Percentiles rank a stretch among this genome's conserved stretches.
Conservation (phyloP, 2,888 invertebrate species). For the Agrilus biguttatus region DNA sequence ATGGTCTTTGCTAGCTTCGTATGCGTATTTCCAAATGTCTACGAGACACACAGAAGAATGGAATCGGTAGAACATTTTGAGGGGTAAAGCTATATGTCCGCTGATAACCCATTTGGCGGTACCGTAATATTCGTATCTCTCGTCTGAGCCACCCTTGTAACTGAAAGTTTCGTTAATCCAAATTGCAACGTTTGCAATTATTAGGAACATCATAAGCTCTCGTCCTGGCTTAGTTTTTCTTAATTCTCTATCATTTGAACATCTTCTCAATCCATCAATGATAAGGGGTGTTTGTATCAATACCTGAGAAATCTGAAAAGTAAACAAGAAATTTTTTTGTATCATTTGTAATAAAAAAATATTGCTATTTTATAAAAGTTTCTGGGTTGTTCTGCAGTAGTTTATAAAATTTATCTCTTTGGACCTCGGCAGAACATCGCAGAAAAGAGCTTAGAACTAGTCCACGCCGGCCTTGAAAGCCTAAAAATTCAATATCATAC, state of each 20-base stretch:
- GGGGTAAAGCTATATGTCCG: conserved; percentile 55
- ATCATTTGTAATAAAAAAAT: no score
- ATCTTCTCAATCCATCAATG: conserved; percentile 58
- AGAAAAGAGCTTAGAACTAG: no score
- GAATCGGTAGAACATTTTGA: conserved; percentile 66
- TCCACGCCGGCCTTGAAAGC: no score
- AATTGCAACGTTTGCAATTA: conserved; percentile 61
- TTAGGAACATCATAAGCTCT: conserved; percentile 60
- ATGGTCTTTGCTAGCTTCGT: conserved; percentile 33
- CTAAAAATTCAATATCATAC: no score
- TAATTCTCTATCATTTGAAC: conserved; percentile 48
- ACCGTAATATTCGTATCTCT: conserved; percentile 53
- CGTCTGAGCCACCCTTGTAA: conserved; percentile 38
- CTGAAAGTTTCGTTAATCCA: conserved; percentile 65
- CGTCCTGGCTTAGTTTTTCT: conserved; percentile 57
- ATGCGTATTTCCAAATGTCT: conserved; percentile 66
- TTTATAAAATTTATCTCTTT: no score
- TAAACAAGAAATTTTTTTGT: no score
- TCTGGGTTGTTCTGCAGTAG: no score
- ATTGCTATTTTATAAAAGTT: no score
- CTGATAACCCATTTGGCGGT: conserved; percentile 56
- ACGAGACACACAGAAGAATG: conserved; percentile 67
- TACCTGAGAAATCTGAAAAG: conserved; percentile 48
- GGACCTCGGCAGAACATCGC: no score
- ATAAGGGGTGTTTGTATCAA: conserved; percentile 60